These are phyloP conservation scores for Cebus imitator DNA, from an alignment of 2,113 vertebrate species.

Conservation along the genomic window DNA sequence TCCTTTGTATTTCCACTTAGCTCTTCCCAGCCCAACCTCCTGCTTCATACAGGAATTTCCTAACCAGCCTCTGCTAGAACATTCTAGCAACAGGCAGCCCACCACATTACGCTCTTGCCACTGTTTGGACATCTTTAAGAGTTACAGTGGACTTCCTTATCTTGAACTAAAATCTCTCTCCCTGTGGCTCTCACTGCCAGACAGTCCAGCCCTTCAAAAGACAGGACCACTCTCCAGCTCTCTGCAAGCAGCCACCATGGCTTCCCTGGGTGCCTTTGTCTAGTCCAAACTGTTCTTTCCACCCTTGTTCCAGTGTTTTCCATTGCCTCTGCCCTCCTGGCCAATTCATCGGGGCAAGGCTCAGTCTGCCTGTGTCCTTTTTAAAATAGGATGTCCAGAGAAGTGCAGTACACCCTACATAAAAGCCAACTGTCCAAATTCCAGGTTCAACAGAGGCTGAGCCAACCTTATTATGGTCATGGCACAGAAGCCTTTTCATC, in stretches of 20 bases:
- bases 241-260: neutral
- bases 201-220: neutral
- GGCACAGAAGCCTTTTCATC: neutral
- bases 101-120: neutral
- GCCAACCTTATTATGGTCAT: neutral
- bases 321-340: neutral
- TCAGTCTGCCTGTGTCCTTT: neutral
- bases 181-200: neutral
- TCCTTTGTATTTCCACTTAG: neutral
- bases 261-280: neutral
- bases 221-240: neutral
- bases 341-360: neutral
- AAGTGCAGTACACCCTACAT: too few species aligned
- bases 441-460: neutral
- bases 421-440: neutral
- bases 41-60: too few species aligned
- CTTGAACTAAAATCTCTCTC: neutral
- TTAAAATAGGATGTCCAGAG: neutral
- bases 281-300: neutral
- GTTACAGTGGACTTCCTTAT: neutral
- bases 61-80: too few species aligned
- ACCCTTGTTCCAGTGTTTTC: neutral
- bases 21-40: neutral
- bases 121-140: neutral
- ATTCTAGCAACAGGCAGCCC: accelerated